Percentiles rank a stretch among this genome's conserved stretches.
Evolutionary conservation across 2,888 invertebrate species (phyloP).

Genomic region (Amphipyra berbera): DNA sequence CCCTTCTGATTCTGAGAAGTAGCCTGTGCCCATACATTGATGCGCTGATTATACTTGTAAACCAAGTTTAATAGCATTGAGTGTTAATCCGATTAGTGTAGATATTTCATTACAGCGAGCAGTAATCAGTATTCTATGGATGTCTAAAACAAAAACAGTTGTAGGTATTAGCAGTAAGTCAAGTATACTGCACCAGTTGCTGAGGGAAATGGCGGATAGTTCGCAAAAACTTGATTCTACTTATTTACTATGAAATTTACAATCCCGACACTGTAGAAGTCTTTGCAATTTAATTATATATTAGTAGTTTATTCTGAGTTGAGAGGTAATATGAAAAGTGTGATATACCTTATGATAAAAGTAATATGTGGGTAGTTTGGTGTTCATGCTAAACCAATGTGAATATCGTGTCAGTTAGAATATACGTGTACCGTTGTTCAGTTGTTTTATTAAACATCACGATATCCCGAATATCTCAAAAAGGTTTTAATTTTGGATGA

Average conservation of each 20-base stretch:
- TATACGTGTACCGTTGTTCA: too few relatives aligned
- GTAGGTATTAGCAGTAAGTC: slow-evolving; percentile 4
- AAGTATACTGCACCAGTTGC: slow-evolving; percentile 20
- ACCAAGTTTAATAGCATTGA: slow-evolving; percentile 9
- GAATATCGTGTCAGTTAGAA: too few relatives aligned
- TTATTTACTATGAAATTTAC: slow-evolving; percentile 46
- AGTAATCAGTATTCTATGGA: slow-evolving; percentile 44
- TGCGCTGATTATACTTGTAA: too few relatives aligned
- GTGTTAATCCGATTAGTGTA: slow-evolving; percentile 67
- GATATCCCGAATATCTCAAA: too few relatives aligned
- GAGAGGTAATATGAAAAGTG: too few relatives aligned
- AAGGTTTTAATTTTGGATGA: too few relatives aligned
- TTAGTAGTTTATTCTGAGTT: neutral
- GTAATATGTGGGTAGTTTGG: too few relatives aligned
- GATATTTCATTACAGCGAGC: slow-evolving; percentile 51
- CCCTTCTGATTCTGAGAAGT: too few relatives aligned
- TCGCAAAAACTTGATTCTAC: slow-evolving; percentile 37
- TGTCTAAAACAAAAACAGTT: slow-evolving; percentile 27
- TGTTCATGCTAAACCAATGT: too few relatives aligned
- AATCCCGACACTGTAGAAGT: slow-evolving; percentile 17
- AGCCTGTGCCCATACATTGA: too few relatives aligned
- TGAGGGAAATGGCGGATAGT: slow-evolving; percentile 11
- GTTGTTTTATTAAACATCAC: too few relatives aligned
- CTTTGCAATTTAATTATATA: slow-evolving; percentile 13
- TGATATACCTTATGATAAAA: too few relatives aligned